A percentile compares a stretch with the other conserved stretches of the same genome.
Conservation (phyloP, 1,140 invertebrate genomes). For the Euborellia annulipes region DNA sequence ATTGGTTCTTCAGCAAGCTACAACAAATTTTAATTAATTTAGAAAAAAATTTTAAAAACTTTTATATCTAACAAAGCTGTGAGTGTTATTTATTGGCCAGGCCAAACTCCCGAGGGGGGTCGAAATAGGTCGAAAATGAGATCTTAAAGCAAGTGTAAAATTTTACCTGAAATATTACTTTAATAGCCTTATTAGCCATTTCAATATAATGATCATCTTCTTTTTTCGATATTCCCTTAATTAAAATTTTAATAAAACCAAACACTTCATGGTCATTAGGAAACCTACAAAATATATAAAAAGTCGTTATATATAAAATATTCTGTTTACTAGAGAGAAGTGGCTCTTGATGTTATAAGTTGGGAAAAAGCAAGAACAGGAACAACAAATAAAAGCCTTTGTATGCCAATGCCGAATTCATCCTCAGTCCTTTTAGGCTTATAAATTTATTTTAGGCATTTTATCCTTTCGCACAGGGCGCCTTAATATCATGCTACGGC, state of each 20-base stretch:
- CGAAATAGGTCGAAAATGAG: conserved; percentile 9
- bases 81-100: too few relatives aligned
- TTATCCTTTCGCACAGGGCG: too few relatives aligned
- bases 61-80: too few relatives aligned
- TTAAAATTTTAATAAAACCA: conserved; percentile 29
- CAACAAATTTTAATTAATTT: not conserved
- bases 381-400: too few relatives aligned
- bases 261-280: conserved; percentile 39
- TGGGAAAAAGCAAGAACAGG: too few relatives aligned
- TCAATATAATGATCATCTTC: conserved; percentile 36
- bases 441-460: too few relatives aligned
- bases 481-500: too few relatives aligned
- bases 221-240: conserved; percentile 27
- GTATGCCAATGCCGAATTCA: too few relatives aligned
- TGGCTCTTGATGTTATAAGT: too few relatives aligned
- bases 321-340: not conserved
- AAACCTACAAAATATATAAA: conserved; percentile 24
- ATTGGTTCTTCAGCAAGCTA: conserved; percentile 3
- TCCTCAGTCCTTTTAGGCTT: too few relatives aligned
- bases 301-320: conserved; percentile 3
- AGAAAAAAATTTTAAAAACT: not conserved
- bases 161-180: conserved; percentile 39
- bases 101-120: too few relatives aligned
- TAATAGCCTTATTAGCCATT: conserved; percentile 40
- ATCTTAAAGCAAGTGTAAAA: conserved; percentile 23